phyloP scores from a whole-genome alignment of 2,113 vertebrate genomes.

The Tragelaphus scriptus region DNA sequence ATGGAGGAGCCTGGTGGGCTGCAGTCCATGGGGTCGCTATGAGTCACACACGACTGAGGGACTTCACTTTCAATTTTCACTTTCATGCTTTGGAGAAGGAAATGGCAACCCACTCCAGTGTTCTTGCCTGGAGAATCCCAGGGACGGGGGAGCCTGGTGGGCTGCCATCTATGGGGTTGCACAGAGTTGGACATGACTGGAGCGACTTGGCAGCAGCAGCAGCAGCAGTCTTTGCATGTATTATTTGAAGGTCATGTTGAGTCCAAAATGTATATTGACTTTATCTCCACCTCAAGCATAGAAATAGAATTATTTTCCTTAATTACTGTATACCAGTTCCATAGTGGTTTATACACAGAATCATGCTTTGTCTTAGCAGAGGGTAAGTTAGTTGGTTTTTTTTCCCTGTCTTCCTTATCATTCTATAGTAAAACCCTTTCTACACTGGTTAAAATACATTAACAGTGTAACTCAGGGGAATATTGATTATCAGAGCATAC shows the following conservation, averaged over 20 bases:
- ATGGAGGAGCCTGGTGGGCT: too few relatives aligned
- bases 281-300: neutral
- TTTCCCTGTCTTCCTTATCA: neutral
- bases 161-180: neutral
- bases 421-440: neutral
- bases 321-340: constrained; percentile 91
- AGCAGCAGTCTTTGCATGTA: neutral
- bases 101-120: too few relatives aligned
- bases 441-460: neutral
- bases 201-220: neutral
- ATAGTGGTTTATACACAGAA: constrained; percentile 96
- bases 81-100: too few relatives aligned
- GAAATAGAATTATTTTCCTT: constrained; percentile 71
- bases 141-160: neutral
- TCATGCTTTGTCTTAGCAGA: constrained; percentile 96
- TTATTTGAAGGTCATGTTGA: neutral
- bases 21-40: too few relatives aligned
- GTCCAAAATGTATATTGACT: neutral
- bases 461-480: neutral
- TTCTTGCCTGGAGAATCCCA: too few relatives aligned
- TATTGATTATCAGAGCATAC: neutral
- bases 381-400: constrained; percentile 82
- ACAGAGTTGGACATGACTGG: neutral
- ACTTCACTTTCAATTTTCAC: too few relatives aligned
- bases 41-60: too few relatives aligned